Base-by-base conservation (phyloP, 2,797 vertebrate species). In the Muscicapa striata region DNA sequence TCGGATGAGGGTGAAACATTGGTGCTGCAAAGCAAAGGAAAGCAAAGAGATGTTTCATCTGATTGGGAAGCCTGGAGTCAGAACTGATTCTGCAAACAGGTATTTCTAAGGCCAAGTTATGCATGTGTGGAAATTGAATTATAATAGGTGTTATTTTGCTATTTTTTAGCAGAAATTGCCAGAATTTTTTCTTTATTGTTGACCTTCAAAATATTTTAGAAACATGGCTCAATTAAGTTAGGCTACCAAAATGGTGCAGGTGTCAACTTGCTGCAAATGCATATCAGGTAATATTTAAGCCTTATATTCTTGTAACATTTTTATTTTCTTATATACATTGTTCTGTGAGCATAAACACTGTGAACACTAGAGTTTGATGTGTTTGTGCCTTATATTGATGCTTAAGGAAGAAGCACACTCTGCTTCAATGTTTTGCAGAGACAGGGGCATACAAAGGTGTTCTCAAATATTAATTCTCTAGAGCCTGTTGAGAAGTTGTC, bases 81-180 rank as follows among this genome's bases (percentile, higher is more conserved):
- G 79, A 77, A 54, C 77, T 91, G 62, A 59, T 75, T 84, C 34
- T 16, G 13, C 36, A 81, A 78, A 74, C 57, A 85, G 51, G 13
- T 76, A 54, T 93, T 92, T 88, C 64, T 64, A 57, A 90, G 73
- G 61, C 58, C 68, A 86, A 64, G 45, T 70, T 85, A 70, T 57
- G 34, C 38, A 43, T 38, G 30, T n/a, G 29, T 88, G 68, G 49
- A 85, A 93, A 74, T 64, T 23, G 41, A 87, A 83, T 89, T 89
- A 67, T 49, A 93, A 77, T 62, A 85, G 72, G 29, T 70, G n/a
- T 29, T 89, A 45, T 38, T 93, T 90, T 88, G 58, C 54, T 90
- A 55, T 95, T 67, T 94, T 59, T 38, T 16, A 67, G 69, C 36
- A 87, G 78, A 79, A 75, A 34, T 52, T 3, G 6, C 57, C 41